Percentiles rank a stretch among this genome's conserved stretches.
phyloP scores from a whole-genome alignment of 1,140 invertebrate species.

The Caenorhabditis inopinata region DNA sequence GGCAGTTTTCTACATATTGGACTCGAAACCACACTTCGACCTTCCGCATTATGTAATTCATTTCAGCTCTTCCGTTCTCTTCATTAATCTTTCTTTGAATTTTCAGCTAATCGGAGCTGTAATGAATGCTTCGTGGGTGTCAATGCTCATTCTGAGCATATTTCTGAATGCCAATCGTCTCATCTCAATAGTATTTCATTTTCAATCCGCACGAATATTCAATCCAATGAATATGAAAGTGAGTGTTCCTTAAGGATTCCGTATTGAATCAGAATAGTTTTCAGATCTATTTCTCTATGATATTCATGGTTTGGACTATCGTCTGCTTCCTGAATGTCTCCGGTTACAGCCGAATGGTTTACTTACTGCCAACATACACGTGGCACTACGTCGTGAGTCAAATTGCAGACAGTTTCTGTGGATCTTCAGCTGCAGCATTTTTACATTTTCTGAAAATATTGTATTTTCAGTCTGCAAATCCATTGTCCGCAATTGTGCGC shows the following conservation, averaged over 20 bases:
- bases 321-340: neutral
- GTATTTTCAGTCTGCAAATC: neutral
- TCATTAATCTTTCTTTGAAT: neutral
- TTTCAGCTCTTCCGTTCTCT: neutral
- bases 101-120: conserved; percentile 31
- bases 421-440: neutral
- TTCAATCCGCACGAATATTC: neutral
- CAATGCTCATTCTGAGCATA: conserved; percentile 34
- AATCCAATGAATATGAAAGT: neutral
- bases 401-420: neutral
- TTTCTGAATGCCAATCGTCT: conserved; percentile 35
- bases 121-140: conserved; percentile 31
- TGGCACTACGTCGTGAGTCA: conserved; percentile 35
- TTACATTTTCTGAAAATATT: neutral
- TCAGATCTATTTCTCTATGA: neutral
- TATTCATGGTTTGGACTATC: neutral
- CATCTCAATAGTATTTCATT: conserved; percentile 27
- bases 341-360: neutral
- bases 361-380: conserved; percentile 23
- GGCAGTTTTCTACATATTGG: neutral
- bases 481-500: neutral
- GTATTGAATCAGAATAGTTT: neutral
- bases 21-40: neutral
- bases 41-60: neutral
- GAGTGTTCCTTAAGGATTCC: neutral